Base-by-base conservation (phyloP, 2,888 invertebrate species). In the Bimastos eiseni region DNA sequence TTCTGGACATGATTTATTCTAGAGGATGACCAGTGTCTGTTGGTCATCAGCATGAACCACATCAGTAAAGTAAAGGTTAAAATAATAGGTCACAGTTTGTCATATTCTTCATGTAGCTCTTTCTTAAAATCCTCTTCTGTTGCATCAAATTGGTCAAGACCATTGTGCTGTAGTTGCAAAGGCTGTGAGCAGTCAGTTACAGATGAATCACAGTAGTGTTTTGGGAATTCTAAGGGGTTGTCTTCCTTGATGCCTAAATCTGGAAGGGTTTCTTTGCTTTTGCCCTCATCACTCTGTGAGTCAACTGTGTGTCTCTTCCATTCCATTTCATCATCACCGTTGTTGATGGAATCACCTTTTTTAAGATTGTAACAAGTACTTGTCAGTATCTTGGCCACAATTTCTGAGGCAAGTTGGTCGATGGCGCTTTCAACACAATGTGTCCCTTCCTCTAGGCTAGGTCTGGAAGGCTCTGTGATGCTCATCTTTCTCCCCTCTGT, bases 61-160 rank as follows among this genome's bases (percentile, higher is more conserved):
- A 11, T 30, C 24, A 55, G 11, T 55, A 24, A 55, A 30, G 55
- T 55, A 55, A 55, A 55, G 30, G 55, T 30, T 70, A 70, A n/a
- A 30, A n/a, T n/a, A n/a, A n/a, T 8, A 70, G 70, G 70, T 70
- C 86, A 86, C 13, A 86, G 37, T 86, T 86, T 86, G 36, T 86
- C 86, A 36, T 36, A 86, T 37, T 86, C 86, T 86, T 86, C 37
- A 5, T 24, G 34, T 24, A 86, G 86, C 24, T 86, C 86, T 86
- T 86, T 24, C 37, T 34, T 86, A 24, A 86, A 86, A 37, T 86
- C 86, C 21, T 86, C 37, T 34, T 86, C 86, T 24, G 86, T 86
- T 37, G 86, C 86, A 37, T 37, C 86, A 86, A 86, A 86, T 30
- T 86, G 36, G 24, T 86, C 86, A 34, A 86, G 86, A 36, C 70